Percentiles rank a stretch among this genome's conserved stretches.
Conservation (phyloP, 2,113 vertebrate genomes). For the Salvelinus sp. region DNA sequence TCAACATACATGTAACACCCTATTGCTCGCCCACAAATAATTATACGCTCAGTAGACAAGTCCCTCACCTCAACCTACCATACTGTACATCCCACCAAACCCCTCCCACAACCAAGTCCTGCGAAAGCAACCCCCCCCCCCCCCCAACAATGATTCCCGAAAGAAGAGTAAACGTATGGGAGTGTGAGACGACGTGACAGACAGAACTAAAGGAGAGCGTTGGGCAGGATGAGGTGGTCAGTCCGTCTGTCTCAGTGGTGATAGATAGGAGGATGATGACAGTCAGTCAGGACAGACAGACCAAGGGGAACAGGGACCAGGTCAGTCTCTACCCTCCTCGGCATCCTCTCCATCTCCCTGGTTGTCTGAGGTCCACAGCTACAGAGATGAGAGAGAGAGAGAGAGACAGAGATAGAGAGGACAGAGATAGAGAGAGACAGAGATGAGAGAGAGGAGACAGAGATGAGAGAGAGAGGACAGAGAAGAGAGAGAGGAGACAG, state of each 20-base stretch:
- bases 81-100: background rate
- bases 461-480: too few species aligned
- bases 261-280: constrained; percentile 51
- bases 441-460: too few species aligned
- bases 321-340: constrained; percentile 67
- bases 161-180: constrained; percentile 47
- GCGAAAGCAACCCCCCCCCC: constrained; percentile 2
- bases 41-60: constrained; percentile 38
- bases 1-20: constrained; percentile 40
- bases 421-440: too few species aligned
- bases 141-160: constrained; percentile 49
- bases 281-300: constrained; percentile 38
- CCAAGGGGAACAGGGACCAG: constrained; percentile 28
- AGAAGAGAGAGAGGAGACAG: too few species aligned
- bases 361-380: constrained; percentile 79
- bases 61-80: constrained; percentile 32
- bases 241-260: background rate
- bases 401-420: too few species aligned
- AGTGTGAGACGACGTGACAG: constrained; percentile 48
- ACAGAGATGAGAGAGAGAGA: background rate
- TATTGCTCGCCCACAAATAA: constrained; percentile 18
- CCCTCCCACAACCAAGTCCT: constrained; percentile 35
- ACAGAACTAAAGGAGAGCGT: constrained; percentile 46
- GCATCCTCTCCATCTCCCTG: constrained; percentile 67
- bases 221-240: constrained; percentile 31